Conservation (phyloP, 2,888 invertebrate genomes). For the Ormyrus nitidulus region DNA sequence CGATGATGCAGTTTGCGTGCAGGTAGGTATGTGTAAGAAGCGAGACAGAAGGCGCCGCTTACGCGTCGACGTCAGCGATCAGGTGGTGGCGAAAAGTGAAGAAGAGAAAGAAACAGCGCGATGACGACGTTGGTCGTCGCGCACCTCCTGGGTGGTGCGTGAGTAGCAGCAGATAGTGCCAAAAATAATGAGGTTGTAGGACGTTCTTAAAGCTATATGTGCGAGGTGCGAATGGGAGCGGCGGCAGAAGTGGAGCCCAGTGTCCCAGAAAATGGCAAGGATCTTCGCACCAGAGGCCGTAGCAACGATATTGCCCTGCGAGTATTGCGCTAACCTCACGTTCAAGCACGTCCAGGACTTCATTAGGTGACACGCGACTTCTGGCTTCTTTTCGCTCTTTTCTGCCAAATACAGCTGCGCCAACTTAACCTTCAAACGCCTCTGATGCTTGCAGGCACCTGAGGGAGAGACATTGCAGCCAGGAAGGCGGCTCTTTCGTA, state of each 20-base stretch:
- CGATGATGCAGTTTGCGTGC: too few species aligned
- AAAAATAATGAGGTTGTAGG: too few species aligned
- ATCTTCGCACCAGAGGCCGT: conserved; percentile 61
- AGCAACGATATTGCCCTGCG: conserved; percentile 67
- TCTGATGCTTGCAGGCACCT: conserved; percentile 81
- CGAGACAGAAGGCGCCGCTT: too few species aligned
- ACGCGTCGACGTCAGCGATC: too few species aligned
- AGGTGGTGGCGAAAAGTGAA: too few species aligned
- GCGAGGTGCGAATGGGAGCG: not conserved
- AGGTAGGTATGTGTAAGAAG: too few species aligned
- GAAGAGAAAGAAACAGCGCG: too few species aligned
- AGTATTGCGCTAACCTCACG: conserved; percentile 72
- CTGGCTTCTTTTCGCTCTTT: conserved; percentile 10
- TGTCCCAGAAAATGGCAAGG: conserved; percentile 68
- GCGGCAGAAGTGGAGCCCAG: not conserved
- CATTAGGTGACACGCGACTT: conserved; percentile 62
- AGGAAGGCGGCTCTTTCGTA: conserved; percentile 90
- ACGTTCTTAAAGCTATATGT: too few species aligned
- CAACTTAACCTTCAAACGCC: conserved; percentile 34
- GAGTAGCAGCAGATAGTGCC: too few species aligned
- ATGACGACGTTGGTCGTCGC: too few species aligned
- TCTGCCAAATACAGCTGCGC: too few species aligned
- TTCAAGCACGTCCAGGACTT: conserved; percentile 73
- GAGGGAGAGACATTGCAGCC: conserved; percentile 86
- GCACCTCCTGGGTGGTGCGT: too few species aligned